Base-by-base conservation (phyloP, 2,797 vertebrate genomes). In the Cossypha caffra region DNA sequence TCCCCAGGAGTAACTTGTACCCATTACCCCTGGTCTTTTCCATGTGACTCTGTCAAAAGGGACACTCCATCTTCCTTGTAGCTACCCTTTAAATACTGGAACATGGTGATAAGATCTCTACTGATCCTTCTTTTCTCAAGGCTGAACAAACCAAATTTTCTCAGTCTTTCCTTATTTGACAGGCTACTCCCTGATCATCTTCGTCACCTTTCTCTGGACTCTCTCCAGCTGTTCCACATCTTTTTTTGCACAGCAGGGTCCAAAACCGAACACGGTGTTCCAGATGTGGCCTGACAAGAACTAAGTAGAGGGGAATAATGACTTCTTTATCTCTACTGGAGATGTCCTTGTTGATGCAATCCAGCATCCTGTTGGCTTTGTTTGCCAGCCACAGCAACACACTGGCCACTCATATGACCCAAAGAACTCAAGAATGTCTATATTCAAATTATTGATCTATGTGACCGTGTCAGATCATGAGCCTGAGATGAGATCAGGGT, bases 201-300 rank as follows among this genome's bases (percentile, higher is more conserved):
- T 59, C 37, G 12, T 52, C 10, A 7, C 18, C 10, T 16, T 62
- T 55, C 26, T 48, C 35, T 61, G 35, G 35, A 14, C 31, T 59
- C 18, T 81, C 10, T 48, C 3, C 69, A 68, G 10, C 18, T 23
- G 42, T 11, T 37, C 16, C 35, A 10, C 7, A 28, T 40, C 4
- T n/a, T 42, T 47, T 74, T 74, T 54, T 74, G 23, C 23, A 13
- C 13, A 37, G 12, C 7, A 7, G 23, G 16, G 20, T 17, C 31
- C 8, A n/a, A 68, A 62, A 48, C 8, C 42, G 26, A 55, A 37
- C 9, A 5, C 2, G 1, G 7, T 42, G 12, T 61, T 61, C 26
- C 0, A 1, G 26, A 1, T 54, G 31, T 61, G 47, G 23, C 35
- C 33, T 59, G 25, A 12, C 29, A 23, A 73, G 10, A 4, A 11